Evolutionary conservation across 1,140 invertebrate species (phyloP), one percentile per base, ranked within the genome.

Genomic region (Leptoteleia sp.): DNA sequence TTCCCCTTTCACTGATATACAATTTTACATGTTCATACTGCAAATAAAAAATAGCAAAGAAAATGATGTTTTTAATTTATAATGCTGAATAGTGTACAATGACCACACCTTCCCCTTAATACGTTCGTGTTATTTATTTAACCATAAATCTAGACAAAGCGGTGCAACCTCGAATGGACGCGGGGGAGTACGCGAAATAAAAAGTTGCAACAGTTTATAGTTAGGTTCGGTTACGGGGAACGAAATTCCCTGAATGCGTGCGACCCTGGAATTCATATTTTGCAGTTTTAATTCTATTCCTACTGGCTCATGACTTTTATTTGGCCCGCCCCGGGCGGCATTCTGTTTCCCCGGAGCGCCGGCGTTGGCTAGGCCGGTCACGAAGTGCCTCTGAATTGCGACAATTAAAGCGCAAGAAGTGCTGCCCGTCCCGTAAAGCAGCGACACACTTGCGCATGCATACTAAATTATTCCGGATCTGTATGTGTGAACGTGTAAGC

Each of bases 321-420:
- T 83, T 79, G 59, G 64, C 17, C 55, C 52, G 43, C 11, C 47
- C 33, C 9, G 54, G 9, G 17, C 43, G 37, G 65, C 37, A 45
- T 78, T 75, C 64, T 64, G 48, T 79, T 79, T 70, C 7, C 16
- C 52, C 13, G 29, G 31, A 61, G 35, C 55, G 45, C 19, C 59
- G 33, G 40, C 54, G 70, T 76, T 83, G 55, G 29, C 67, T 73
- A 82, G 72, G 76, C 81, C 70, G 75, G 81, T 84, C 83, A 82
- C 83, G 83, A 80, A 83, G 62, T 52, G 67, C 55, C 76, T 72
- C 79, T 83, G 83, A 83, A 83, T 82, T 72, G 79, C 68, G 77
- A 84, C 81, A 84, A 84, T 83, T 84, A 84, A 84, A 81, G 78
- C 81, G 57, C 80, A 84, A 83, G 82, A 73, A 72, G 59, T 57